Conservation (phyloP, 2,797 vertebrate genomes). For the Microctenopoma stevenorrisi region DNA sequence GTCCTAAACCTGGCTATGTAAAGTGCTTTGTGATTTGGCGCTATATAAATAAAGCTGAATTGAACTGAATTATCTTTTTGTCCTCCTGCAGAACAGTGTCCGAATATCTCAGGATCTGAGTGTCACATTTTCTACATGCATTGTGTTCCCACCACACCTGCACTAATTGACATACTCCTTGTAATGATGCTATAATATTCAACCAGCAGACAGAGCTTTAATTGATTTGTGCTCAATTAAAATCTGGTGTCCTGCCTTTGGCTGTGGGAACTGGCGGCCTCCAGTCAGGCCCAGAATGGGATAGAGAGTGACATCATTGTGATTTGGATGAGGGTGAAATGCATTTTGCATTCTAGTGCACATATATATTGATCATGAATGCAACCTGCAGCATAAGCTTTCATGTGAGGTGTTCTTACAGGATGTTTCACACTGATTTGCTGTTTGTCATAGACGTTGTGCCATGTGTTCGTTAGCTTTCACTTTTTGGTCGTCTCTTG, state of each 20-base stretch:
- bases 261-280: not conserved
- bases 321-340: slow-evolving; percentile 4
- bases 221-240: slow-evolving; percentile 6
- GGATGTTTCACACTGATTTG: not conserved
- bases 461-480: not conserved
- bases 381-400: not conserved
- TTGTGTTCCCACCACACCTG: not conserved
- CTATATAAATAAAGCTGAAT: too few species aligned
- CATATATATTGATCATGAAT: not conserved
- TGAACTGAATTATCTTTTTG: not conserved
- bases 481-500: not conserved
- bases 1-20: too few species aligned
- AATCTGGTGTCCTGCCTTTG: slow-evolving; percentile 13
- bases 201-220: slow-evolving; percentile 9
- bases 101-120: slow-evolving; percentile 5
- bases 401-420: not conserved
- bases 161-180: slow-evolving; percentile 5
- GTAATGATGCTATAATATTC: slow-evolving; percentile 20
- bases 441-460: not conserved
- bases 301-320: slow-evolving; percentile 17
- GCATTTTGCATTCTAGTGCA: not conserved
- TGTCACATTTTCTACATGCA: too few species aligned
- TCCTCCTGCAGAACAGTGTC: slow-evolving; percentile 1
- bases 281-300: slow-evolving; percentile 18
- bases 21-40: too few species aligned